Evolutionary conservation across 2,113 vertebrate species (phyloP).

Genomic region (Sylvietta virens): DNA sequence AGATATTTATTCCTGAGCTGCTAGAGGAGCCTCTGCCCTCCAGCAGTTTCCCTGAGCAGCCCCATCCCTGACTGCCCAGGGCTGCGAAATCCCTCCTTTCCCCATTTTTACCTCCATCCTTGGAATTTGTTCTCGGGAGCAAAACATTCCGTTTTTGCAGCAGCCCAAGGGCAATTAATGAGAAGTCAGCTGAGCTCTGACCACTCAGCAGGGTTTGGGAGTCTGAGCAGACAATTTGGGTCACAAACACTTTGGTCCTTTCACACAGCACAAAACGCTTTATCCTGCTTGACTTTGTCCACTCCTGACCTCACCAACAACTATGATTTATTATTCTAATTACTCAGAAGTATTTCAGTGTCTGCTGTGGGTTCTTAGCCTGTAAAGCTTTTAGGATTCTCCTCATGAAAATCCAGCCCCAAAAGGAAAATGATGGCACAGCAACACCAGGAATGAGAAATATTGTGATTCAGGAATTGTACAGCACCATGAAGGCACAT

Average conservation of each 20-base stretch:
- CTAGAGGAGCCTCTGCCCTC: neutral
- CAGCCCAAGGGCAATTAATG: neutral
- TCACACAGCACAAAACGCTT: neutral
- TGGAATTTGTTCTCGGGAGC: neutral
- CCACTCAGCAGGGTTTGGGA: neutral
- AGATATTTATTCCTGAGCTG: neutral
- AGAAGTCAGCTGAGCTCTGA: neutral
- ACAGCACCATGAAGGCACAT: neutral
- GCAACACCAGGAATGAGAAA: neutral
- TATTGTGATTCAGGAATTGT: neutral
- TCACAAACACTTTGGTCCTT: neutral
- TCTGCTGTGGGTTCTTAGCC: neutral
- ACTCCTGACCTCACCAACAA: neutral
- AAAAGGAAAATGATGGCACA: neutral
- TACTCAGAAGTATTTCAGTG: neutral
- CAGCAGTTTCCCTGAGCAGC: neutral
- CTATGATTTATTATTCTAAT: neutral
- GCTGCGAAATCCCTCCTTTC: neutral
- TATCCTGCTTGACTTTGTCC: neutral
- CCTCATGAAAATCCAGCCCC: neutral
- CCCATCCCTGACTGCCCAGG: neutral
- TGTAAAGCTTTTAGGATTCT: neutral
- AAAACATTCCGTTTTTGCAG: neutral
- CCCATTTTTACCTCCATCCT: neutral
- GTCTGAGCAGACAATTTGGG: neutral